A percentile compares a stretch with the other conserved stretches of the same genome.
phyloP scores from a whole-genome alignment of 1,140 invertebrate genomes.

The Pygmarrhopalites habei region DNA sequence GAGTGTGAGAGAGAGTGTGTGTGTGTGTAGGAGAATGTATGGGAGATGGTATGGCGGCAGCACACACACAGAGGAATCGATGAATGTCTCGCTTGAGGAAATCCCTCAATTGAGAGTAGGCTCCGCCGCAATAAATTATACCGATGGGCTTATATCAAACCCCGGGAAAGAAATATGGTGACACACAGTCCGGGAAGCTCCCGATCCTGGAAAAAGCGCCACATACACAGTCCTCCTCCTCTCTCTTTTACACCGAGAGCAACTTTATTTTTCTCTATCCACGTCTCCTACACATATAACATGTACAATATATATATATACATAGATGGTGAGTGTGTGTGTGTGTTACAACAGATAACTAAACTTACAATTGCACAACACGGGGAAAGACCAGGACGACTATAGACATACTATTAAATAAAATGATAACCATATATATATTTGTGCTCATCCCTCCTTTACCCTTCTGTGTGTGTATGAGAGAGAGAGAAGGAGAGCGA shows the following conservation, averaged over 20 bases:
- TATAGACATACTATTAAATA: too few relatives aligned
- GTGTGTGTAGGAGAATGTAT: not conserved
- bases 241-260: not conserved
- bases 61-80: constrained; percentile 36
- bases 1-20: not conserved
- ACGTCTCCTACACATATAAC: not conserved
- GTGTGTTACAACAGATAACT: too few relatives aligned
- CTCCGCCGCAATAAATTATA: constrained; percentile 38
- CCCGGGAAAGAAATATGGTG: constrained; percentile 40
- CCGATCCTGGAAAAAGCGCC: constrained; percentile 1
- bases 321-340: too few relatives aligned
- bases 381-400: too few relatives aligned
- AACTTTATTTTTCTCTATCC: not conserved
- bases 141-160: constrained; percentile 40
- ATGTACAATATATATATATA: not conserved
- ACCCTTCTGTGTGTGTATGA: too few relatives aligned
- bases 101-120: constrained; percentile 40
- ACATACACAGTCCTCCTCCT: not conserved
- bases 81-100: constrained; percentile 41
- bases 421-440: too few relatives aligned
- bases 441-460: too few relatives aligned
- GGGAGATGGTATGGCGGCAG: not conserved
- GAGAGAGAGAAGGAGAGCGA: too few relatives aligned
- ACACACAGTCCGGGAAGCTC: constrained; percentile 29
- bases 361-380: too few relatives aligned